Conservation (phyloP, 2,797 vertebrate species). For the Cuniculus paca region DNA sequence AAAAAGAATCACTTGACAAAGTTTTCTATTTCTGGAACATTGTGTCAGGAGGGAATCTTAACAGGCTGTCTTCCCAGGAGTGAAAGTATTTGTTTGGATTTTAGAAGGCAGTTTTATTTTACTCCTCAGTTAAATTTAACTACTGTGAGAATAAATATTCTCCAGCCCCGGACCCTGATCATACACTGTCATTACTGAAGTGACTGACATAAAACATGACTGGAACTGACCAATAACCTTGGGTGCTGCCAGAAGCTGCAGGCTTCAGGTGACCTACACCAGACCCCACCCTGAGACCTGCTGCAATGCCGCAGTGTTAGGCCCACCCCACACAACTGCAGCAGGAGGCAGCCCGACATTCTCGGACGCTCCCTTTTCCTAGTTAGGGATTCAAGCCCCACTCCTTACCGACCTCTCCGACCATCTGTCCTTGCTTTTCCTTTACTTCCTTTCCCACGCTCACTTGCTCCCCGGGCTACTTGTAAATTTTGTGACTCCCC, state of each 20-base stretch:
- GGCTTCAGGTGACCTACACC: neutral
- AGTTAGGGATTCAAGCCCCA: neutral
- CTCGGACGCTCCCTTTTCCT: neutral
- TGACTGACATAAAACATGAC: neutral
- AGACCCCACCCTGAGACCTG: neutral
- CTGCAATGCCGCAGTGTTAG: neutral
- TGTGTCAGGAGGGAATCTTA: slow-evolving; percentile 71
- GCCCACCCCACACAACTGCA: neutral
- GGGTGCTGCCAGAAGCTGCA: neutral
- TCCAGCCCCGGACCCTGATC: neutral
- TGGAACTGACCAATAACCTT: neutral
- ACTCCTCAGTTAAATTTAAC: slow-evolving; percentile 38
- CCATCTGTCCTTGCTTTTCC: neutral
- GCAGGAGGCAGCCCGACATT: neutral
- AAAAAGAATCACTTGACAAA: slow-evolving; percentile 70
- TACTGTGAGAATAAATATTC: slow-evolving; percentile 42
- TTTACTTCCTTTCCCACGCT: slow-evolving; percentile 11
- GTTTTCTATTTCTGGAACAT: slow-evolving; percentile 81
- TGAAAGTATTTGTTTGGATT: slow-evolving; percentile 60
- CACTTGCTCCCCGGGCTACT: neutral
- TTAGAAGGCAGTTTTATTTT: slow-evolving; percentile 45
- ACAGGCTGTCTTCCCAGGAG: slow-evolving; percentile 33
- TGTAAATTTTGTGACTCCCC: neutral
- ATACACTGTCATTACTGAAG: neutral
- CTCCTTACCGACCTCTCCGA: too few relatives aligned